Evolutionary conservation across 23 tunicate genomes (phyloP).

Genomic region (Botrylloides violaceus): DNA sequence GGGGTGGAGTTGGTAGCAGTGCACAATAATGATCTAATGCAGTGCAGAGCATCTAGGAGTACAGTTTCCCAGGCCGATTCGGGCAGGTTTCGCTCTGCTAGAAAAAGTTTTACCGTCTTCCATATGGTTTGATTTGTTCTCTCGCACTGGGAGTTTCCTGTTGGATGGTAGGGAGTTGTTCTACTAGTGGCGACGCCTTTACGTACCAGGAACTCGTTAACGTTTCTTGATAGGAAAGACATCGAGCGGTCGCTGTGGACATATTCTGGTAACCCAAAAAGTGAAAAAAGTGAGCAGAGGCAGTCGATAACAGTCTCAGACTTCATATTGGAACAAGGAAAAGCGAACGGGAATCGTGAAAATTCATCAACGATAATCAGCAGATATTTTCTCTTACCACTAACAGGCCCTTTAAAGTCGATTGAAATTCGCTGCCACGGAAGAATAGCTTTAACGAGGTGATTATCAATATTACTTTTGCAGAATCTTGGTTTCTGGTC

Average conservation of each 20-base stretch:
- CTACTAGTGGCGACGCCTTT: not conserved
- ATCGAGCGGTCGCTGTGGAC: constrained; percentile 26
- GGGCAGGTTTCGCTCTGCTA: not conserved
- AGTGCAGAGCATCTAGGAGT: not conserved
- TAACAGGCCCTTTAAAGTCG: not conserved
- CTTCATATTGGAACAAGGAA: not conserved
- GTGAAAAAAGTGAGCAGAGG: not conserved
- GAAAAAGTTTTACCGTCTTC: constrained; percentile 9
- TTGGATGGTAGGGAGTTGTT: constrained; percentile 16
- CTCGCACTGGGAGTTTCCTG: constrained; percentile 19
- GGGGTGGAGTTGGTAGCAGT: not conserved
- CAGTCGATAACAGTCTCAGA: not conserved
- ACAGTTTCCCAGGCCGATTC: not conserved
- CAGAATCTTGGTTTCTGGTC: not conserved
- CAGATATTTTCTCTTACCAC: not conserved
- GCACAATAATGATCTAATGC: too few relatives aligned
- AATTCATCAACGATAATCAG: not conserved
- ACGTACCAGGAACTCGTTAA: not conserved
- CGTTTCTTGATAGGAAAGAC: not conserved
- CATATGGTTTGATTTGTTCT: constrained; percentile 6
- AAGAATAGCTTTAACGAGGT: not conserved
- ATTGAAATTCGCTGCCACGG: not conserved
- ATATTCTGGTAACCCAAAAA: not conserved
- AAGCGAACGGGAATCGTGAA: not conserved
- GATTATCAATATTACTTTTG: too few relatives aligned